A percentile compares a stretch with the other conserved stretches of the same genome.
Evolutionary conservation across 2,797 vertebrate genomes (phyloP).

Genomic region (Scyliorhinus canicula): DNA sequence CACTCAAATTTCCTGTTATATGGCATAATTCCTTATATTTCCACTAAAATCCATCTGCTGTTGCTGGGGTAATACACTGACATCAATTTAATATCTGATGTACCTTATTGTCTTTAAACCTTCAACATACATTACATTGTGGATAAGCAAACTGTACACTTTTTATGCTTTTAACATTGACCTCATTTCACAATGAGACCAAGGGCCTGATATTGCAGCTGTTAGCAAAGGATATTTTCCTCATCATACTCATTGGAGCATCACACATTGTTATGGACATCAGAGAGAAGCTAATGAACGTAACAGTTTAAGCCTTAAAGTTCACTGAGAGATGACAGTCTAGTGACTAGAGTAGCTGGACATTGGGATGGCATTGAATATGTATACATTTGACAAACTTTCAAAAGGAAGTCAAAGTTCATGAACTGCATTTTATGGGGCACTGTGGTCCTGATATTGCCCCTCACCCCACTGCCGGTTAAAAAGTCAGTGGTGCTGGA

Average conservation of each 20-base stretch:
- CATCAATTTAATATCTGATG: neutral
- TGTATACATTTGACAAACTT: neutral
- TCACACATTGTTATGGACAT: neutral
- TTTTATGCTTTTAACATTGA: neutral
- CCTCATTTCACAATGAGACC: neutral
- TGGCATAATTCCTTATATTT: neutral
- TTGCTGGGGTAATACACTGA: neutral
- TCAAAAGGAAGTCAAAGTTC: neutral
- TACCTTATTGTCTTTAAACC: neutral
- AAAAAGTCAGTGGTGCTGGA: too few relatives aligned
- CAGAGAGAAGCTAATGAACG: neutral
- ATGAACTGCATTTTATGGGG: neutral
- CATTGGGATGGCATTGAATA: neutral
- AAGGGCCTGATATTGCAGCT: neutral
- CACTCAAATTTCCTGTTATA: neutral
- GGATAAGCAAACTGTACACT: neutral
- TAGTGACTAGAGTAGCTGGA: neutral
- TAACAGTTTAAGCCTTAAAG: neutral
- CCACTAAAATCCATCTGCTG: neutral
- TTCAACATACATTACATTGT: neutral
- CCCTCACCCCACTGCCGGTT: too few relatives aligned
- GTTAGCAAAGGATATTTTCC: neutral
- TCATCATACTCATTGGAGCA: neutral
- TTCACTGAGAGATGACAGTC: neutral
- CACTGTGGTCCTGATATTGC: too few relatives aligned